Conservation (phyloP, 2,113 vertebrate species). For the Psilopogon haemacephalus region DNA sequence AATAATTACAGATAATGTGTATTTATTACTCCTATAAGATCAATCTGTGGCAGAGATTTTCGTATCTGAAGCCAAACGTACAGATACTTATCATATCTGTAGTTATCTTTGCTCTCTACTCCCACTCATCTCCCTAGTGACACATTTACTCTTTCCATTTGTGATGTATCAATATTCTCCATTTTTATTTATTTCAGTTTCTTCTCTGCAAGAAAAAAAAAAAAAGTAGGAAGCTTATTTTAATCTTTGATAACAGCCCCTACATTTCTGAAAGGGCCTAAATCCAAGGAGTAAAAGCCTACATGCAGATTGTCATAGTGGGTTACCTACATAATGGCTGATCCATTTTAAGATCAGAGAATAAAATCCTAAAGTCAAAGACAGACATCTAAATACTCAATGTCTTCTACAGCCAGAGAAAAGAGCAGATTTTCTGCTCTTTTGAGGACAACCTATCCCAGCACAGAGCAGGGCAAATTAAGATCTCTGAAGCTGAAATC, state of each 20-base stretch:
- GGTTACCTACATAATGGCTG: background rate
- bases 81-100: constrained; percentile 26
- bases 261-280: background rate
- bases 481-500: background rate
- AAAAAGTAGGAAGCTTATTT: background rate
- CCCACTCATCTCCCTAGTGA: constrained; percentile 38
- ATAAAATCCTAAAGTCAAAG: background rate
- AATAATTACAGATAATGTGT: constrained; percentile 71
- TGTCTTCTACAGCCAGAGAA: background rate
- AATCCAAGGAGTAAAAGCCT: background rate
- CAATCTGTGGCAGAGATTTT: constrained; percentile 41
- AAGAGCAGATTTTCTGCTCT: background rate
- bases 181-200: constrained; percentile 31
- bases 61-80: constrained; percentile 27
- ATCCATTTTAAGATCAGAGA: background rate
- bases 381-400: background rate
- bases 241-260: background rate
- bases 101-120: constrained; percentile 48
- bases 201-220: background rate
- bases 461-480: background rate
- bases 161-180: constrained; percentile 38
- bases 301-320: background rate
- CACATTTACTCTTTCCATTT: constrained; percentile 30
- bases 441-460: background rate
- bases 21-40: constrained; percentile 67